Conservation (phyloP, 2,888 invertebrate genomes). For the Teleiodes luculella region DNA sequence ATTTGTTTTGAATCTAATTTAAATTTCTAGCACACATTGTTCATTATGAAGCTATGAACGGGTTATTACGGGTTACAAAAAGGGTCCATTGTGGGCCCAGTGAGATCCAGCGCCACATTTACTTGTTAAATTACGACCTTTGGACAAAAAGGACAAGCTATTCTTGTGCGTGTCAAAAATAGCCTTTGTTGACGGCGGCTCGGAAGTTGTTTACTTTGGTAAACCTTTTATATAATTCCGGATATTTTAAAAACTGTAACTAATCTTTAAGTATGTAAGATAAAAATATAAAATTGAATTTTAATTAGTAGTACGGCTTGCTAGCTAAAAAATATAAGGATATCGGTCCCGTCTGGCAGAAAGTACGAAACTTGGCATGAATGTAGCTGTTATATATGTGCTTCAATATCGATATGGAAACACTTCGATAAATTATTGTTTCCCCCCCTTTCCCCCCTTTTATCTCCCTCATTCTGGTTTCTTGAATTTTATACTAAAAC, state of each 20-base stretch:
- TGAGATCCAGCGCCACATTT: slow-evolving; percentile 10
- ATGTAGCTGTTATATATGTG: too few relatives aligned
- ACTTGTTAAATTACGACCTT: slow-evolving; percentile 8
- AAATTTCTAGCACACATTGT: slow-evolving; percentile 46
- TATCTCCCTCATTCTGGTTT: too few relatives aligned
- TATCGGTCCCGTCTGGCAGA: too few relatives aligned
- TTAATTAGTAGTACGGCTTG: too few relatives aligned
- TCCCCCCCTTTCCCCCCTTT: too few relatives aligned
- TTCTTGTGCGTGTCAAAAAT: slow-evolving; percentile 1
- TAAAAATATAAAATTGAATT: too few relatives aligned
- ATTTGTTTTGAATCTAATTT: slow-evolving; percentile 57
- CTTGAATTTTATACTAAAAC: too few relatives aligned
- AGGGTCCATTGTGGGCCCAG: slow-evolving; percentile 22
- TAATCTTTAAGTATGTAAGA: too few relatives aligned
- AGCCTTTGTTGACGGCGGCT: neutral
- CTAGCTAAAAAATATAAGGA: too few relatives aligned
- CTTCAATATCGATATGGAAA: too few relatives aligned
- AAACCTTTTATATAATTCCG: neutral
- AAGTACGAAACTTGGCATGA: too few relatives aligned
- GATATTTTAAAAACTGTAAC: neutral
- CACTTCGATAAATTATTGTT: too few relatives aligned
- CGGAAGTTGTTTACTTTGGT: neutral
- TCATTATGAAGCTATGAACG: slow-evolving; percentile 42
- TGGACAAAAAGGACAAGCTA: slow-evolving; percentile 27
- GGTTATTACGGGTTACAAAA: slow-evolving; percentile 33